A percentile compares a stretch with the other conserved stretches of the same genome.
phyloP scores from a whole-genome alignment of 2,888 invertebrate species.

The Serripes groenlandicus region DNA sequence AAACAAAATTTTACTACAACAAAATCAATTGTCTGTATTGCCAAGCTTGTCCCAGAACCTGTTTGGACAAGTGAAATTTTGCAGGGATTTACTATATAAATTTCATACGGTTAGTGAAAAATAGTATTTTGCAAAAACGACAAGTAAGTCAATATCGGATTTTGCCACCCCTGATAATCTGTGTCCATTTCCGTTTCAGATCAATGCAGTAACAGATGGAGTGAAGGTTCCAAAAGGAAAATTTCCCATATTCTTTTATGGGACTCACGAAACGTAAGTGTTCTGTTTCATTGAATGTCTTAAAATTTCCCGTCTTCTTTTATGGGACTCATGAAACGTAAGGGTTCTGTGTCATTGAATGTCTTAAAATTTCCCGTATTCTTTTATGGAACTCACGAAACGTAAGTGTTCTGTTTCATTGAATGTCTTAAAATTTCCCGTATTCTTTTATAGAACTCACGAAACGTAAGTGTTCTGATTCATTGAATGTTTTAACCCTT shows the following conservation, averaged over 20 bases:
- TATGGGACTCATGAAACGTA: conserved; percentile 98
- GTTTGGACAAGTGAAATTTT: too few species aligned
- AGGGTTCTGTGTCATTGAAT: conserved; percentile 86
- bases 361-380: conserved; percentile 89
- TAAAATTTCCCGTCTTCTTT: conserved; percentile 91
- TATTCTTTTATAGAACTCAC: conserved; percentile 97
- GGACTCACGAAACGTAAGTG: conserved; percentile 96
- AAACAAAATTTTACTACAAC: too few species aligned
- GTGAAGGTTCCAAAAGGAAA: conserved; percentile 84
- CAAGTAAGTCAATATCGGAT: neutral
- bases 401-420: conserved; percentile 89
- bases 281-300: conserved; percentile 25
- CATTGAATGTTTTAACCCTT: neutral
- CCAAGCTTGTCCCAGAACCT: too few species aligned
- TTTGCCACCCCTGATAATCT: neutral
- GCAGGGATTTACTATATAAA: too few species aligned
- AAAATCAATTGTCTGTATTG: too few species aligned
- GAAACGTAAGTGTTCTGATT: conserved; percentile 92
- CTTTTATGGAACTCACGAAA: conserved; percentile 98
- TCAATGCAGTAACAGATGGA: conserved; percentile 83
- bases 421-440: conserved; percentile 86
- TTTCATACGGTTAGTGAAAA: neutral
- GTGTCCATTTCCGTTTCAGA: conserved; percentile 80
- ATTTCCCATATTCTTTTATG: conserved; percentile 94
- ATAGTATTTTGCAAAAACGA: neutral